Base-by-base conservation (phyloP, 2,888 invertebrate genomes). In the Cantharis rufa region DNA sequence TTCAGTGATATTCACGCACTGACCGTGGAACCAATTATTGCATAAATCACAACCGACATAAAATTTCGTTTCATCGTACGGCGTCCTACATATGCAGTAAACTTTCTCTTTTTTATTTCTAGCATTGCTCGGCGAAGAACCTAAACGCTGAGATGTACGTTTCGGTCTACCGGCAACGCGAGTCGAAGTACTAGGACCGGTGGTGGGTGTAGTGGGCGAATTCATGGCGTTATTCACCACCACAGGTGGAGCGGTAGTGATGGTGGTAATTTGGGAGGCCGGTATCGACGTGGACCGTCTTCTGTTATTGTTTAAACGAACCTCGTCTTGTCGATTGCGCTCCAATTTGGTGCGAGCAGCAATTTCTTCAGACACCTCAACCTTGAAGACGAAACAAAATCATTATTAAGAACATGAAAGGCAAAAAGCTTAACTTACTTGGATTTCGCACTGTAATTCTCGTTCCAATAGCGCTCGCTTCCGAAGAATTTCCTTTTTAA, bases 21-120 rank as follows among this genome's bases (percentile, higher is more conserved):
- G 95, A 1, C 98, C 98, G 87, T 99, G 99, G 91, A 97, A 99
- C 98, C 99, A 99, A 88, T 98, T 98, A 85, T 96, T 96, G 88
- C 99, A 99, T 84, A 97, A 90, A 89, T 98, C 98, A 89, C 99
- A 99, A 77, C 97, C 98, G 81, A 99, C 96, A 89, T 98, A 99
- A 88, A 98, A 98, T 95, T 97, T 97, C 15, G 96, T 95, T 85
- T 96, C 96, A 88, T 99, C 98, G 86, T 98, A 98, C 3, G 98
- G 97, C 64, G 96, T 98, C 85, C 95, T 93, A 86, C 98, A 98
- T 72, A 97, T 89, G 86, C 98, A 98, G 84, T 97, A 94, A 1
- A 98, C 90, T 85, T 96, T 95, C 83, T 95, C 95, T 84, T 94
- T 95, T 82, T 87, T 87, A 84, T 80, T 85, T 84, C 13, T 84